These are phyloP conservation scores for Amphimallon solstitiale DNA, from an alignment of 2,888 invertebrate genomes.

Conservation along the genomic window DNA sequence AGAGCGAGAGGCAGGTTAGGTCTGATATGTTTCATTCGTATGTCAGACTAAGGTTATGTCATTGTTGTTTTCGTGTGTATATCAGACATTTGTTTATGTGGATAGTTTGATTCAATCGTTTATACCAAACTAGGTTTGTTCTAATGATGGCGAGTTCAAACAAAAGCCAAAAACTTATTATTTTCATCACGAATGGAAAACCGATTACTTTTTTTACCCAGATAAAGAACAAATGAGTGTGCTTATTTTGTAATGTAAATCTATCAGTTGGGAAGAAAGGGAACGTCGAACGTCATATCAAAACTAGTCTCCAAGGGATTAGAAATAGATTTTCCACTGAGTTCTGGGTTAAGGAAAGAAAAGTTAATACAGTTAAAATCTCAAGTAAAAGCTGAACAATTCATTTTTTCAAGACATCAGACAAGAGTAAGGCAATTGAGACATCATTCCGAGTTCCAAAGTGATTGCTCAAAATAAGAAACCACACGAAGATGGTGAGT, in stretches of 20 bases:
- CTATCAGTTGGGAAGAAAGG: constrained; percentile 23
- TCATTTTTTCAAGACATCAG: constrained; percentile 31
- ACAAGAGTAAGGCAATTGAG: constrained; percentile 40
- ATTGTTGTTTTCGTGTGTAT: neutral
- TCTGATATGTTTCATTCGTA: no score
- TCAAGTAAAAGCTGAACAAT: constrained; percentile 16
- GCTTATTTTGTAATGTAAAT: constrained; percentile 32
- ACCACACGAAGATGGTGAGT: constrained; percentile 39
- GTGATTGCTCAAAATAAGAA: constrained; percentile 41
- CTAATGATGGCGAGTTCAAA: neutral
- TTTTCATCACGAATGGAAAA: constrained; percentile 32
- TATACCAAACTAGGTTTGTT: neutral
- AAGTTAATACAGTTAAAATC: constrained; percentile 26
- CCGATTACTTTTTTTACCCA: constrained; percentile 32
- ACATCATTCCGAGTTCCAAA: constrained; percentile 34
- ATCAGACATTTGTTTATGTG: constrained; percentile 1
- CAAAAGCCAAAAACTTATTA: constrained; percentile 23
- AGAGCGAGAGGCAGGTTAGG: no score
- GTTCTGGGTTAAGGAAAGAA: constrained; percentile 28
- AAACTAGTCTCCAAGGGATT: constrained; percentile 22
- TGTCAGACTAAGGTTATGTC: no score
- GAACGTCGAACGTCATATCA: constrained; percentile 21
- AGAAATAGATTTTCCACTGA: neutral
- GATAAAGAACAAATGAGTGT: constrained; percentile 29
- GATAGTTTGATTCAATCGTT: neutral